These are phyloP conservation scores for Myodes glareolus DNA, from an alignment of 2,113 vertebrate genomes.

Conservation along the genomic window DNA sequence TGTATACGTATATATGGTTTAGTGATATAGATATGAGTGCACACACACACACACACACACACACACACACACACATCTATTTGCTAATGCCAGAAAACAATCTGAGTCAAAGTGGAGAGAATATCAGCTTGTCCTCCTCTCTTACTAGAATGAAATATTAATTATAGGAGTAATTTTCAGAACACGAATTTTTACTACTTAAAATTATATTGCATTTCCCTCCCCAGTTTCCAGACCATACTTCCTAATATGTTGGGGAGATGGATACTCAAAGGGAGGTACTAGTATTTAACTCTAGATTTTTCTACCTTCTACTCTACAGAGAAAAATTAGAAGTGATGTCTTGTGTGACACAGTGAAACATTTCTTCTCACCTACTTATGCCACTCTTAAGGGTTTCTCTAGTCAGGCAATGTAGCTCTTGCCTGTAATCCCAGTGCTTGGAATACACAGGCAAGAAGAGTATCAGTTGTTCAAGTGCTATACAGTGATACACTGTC, in stretches of 20 bases:
- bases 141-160: background rate
- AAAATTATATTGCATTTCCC: conserved; percentile 31
- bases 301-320: background rate
- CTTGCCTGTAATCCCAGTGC: background rate
- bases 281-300: background rate
- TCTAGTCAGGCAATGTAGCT: background rate
- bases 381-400: background rate
- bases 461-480: background rate
- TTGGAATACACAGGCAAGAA: background rate
- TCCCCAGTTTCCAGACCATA: background rate
- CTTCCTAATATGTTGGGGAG: background rate
- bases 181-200: conserved; percentile 2
- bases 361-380: conserved; percentile 15
- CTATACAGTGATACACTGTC: background rate
- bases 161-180: background rate
- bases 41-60: no score
- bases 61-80: no score
- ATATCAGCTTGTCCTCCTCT: conserved; percentile 16
- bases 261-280: conserved; percentile 15
- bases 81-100: conserved; percentile 38
- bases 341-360: background rate
- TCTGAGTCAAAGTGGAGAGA: conserved; percentile 25
- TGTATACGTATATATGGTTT: background rate
- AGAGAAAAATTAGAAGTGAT: conserved; percentile 30
- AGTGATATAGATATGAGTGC: no score